Percentiles rank a stretch among this genome's conserved stretches.
Evolutionary conservation across 2,888 invertebrate species (phyloP).

Genomic region (Heliconius aoede): DNA sequence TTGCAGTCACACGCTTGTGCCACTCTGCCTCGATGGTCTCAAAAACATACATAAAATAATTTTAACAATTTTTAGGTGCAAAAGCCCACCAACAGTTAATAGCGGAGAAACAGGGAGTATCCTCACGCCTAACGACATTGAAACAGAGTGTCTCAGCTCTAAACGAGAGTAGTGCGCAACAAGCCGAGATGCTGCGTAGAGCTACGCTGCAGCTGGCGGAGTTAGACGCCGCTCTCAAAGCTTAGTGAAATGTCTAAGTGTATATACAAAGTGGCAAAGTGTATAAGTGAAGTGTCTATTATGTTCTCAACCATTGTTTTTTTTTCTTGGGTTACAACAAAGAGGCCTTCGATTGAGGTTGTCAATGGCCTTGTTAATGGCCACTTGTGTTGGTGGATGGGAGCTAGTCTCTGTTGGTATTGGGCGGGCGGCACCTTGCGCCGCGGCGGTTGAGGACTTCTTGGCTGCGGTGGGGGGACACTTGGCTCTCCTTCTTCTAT

Average conservation of each 20-base stretch:
- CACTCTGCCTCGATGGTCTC: too few species aligned
- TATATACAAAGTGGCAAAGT: not conserved
- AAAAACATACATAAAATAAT: too few species aligned
- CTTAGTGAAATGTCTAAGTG: conserved; percentile 11
- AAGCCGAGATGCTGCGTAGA: conserved; percentile 58
- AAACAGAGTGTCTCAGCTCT: conserved; percentile 59
- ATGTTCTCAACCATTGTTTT: not conserved
- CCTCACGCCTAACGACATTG: conserved; percentile 53
- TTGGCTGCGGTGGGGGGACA: too few species aligned
- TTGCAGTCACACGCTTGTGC: too few species aligned
- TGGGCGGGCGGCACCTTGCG: too few species aligned
- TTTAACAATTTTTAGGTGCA: conserved; percentile 54
- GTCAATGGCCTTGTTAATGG: too few species aligned
- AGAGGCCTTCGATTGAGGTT: too few species aligned
- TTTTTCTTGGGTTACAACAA: too few species aligned
- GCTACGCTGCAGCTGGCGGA: conserved; percentile 63
- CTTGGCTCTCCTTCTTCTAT: too few species aligned
- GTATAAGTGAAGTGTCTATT: not conserved
- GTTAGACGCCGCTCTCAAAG: conserved; percentile 62
- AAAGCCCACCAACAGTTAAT: conserved; percentile 61
- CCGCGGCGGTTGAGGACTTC: too few species aligned
- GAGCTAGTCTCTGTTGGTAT: too few species aligned
- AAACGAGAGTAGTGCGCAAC: conserved; percentile 57
- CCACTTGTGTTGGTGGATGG: too few species aligned
- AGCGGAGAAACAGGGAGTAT: conserved; percentile 63